Evolutionary conservation across 2,888 invertebrate species (phyloP).

Genomic region (Teleiodes luculella): DNA sequence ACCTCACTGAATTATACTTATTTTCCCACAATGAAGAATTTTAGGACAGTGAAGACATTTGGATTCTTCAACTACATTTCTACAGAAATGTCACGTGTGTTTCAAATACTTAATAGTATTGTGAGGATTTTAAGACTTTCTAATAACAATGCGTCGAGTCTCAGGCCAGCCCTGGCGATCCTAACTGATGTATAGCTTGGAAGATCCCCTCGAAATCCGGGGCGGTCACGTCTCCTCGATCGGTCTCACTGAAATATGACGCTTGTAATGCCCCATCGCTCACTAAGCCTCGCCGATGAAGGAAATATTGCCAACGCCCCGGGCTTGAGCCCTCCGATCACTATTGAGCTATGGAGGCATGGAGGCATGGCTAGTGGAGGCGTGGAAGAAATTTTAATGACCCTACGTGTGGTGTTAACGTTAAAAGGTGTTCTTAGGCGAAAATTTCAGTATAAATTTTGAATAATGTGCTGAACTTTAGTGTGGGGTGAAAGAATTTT

Average conservation of each 20-base stretch:
- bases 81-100: too few relatives aligned
- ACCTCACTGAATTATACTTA: too few relatives aligned
- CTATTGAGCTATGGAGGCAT: background rate
- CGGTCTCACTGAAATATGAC: slow-evolving; percentile 66
- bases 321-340: slow-evolving; percentile 73
- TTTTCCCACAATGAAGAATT: too few relatives aligned
- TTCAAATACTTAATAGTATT: too few relatives aligned
- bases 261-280: slow-evolving; percentile 60
- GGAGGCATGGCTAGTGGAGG: too few relatives aligned
- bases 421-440: background rate
- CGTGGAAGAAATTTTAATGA: slow-evolving; percentile 5
- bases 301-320: slow-evolving; percentile 66
- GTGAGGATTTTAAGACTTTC: background rate
- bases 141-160: background rate
- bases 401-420: background rate
- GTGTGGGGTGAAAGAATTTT: too few relatives aligned
- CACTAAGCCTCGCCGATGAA: slow-evolving; percentile 63
- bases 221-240: slow-evolving; percentile 62
- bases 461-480: too few relatives aligned
- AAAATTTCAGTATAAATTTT: too few relatives aligned
- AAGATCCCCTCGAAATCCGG: slow-evolving; percentile 26
- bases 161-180: background rate
- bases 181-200: slow-evolving; percentile 20
- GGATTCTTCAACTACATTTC: too few relatives aligned
- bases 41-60: too few relatives aligned